Percentiles rank a stretch among this genome's conserved stretches.
phyloP scores from a whole-genome alignment of 2,113 vertebrate species.

The Redunca redunca region DNA sequence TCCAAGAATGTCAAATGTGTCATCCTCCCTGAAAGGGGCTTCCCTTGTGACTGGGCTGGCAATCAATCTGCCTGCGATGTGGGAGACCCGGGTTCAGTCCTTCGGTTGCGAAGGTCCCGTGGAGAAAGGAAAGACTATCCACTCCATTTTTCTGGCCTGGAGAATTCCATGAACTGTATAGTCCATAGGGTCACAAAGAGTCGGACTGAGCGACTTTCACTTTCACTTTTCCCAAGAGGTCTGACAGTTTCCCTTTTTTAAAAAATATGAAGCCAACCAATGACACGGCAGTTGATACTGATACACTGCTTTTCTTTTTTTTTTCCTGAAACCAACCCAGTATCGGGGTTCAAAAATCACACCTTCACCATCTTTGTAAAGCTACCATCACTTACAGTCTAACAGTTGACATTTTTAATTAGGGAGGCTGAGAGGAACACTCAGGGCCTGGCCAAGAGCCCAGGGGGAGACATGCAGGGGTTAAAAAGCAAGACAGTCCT shows the following conservation, averaged over 20 bases:
- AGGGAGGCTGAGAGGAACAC: accelerated
- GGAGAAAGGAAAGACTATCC: not conserved
- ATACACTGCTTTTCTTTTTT: no score
- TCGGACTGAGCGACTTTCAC: accelerated
- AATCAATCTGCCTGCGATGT: not conserved
- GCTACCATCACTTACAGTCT: accelerated
- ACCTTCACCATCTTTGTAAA: not conserved
- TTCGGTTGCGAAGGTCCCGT: not conserved
- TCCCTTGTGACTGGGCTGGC: not conserved
- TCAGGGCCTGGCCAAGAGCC: not conserved
- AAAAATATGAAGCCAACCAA: not conserved
- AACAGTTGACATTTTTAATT: not conserved
- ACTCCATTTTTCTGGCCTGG: not conserved
- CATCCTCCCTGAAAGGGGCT: not conserved
- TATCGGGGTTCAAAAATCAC: accelerated
- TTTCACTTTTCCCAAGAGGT: not conserved
- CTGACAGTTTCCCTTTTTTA: not conserved
- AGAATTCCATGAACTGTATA: not conserved
- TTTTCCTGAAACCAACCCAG: not conserved
- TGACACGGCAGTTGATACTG: accelerated
- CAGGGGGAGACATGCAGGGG: accelerated
- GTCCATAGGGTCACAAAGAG: not conserved
- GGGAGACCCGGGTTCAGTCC: not conserved
- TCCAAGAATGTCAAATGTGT: not conserved
- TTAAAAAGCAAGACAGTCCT: accelerated